Percentiles rank a stretch among this genome's conserved stretches.
Evolutionary conservation across 2,113 vertebrate genomes (phyloP).

Genomic region (Orthochromis malagaraziensis): DNA sequence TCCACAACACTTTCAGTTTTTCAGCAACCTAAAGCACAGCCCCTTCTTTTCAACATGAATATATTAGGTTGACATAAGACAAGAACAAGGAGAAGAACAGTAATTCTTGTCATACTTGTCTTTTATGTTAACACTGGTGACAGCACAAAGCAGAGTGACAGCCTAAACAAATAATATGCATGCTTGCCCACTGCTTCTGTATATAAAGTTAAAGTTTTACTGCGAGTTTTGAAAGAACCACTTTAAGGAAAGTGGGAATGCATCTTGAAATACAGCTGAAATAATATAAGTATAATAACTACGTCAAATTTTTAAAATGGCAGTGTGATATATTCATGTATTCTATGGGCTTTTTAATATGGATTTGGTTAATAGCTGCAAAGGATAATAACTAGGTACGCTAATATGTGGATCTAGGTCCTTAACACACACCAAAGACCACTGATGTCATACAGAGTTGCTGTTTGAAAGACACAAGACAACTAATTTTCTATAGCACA

Average conservation of each 20-base stretch:
- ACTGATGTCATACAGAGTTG: background rate
- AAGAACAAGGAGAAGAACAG: background rate
- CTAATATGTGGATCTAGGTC: background rate
- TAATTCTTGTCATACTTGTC: background rate
- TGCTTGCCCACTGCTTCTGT: background rate
- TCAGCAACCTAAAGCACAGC: background rate
- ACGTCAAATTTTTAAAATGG: rapidly evolving
- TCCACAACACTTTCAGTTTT: background rate
- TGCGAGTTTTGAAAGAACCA: background rate
- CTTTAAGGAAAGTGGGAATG: background rate
- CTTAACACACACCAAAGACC: background rate
- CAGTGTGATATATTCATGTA: background rate
- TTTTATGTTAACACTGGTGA: background rate
- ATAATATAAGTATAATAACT: background rate
- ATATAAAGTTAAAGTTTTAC: background rate
- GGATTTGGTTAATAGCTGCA: background rate
- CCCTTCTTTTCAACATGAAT: background rate
- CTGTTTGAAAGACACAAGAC: background rate
- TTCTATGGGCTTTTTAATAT: rapidly evolving
- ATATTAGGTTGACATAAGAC: background rate
- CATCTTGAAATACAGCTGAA: background rate
- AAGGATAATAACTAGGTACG: background rate
- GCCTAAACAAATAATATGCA: background rate
- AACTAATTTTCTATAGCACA: background rate
- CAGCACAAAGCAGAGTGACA: background rate